phyloP scores from a whole-genome alignment of 2,797 vertebrate species.

The Schizopygopsis malacanthus region DNA sequence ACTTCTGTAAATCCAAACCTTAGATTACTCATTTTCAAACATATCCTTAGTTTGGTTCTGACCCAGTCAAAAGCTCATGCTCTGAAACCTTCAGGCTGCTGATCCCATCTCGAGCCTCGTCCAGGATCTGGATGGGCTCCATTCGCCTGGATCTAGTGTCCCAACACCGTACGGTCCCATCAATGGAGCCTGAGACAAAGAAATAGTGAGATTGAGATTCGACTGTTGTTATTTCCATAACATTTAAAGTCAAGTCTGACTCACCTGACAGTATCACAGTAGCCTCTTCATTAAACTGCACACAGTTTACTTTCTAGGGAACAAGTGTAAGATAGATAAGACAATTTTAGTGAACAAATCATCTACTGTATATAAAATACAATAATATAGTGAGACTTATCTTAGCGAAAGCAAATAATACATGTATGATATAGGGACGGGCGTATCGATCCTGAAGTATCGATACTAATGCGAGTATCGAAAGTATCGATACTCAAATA shows the following conservation, averaged over 20 bases:
- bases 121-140: constrained; percentile 86
- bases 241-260: constrained; percentile 28
- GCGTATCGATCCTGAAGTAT: too few species aligned
- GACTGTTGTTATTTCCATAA: not conserved
- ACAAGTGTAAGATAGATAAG: not conserved
- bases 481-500: too few species aligned
- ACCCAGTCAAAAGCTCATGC: constrained; percentile 91
- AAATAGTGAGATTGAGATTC: not conserved
- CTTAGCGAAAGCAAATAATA: not conserved
- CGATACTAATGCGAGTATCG: too few species aligned
- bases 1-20: not conserved
- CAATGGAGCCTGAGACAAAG: constrained; percentile 85
- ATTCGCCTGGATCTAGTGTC: constrained; percentile 87
- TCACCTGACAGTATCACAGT: constrained; percentile 90
- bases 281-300: constrained; percentile 93
- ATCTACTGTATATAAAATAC: not conserved
- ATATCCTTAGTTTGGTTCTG: constrained; percentile 56
- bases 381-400: not conserved
- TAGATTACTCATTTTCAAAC: not conserved
- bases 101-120: constrained; percentile 89
- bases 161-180: constrained; percentile 92
- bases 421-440: not conserved
- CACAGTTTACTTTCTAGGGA: constrained; percentile 89
- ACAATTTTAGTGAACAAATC: not conserved
- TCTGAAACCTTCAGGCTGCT: constrained; percentile 89